Evolutionary conservation across 2,113 vertebrate genomes (phyloP).

Genomic region (Oryzias javanicus): DNA sequence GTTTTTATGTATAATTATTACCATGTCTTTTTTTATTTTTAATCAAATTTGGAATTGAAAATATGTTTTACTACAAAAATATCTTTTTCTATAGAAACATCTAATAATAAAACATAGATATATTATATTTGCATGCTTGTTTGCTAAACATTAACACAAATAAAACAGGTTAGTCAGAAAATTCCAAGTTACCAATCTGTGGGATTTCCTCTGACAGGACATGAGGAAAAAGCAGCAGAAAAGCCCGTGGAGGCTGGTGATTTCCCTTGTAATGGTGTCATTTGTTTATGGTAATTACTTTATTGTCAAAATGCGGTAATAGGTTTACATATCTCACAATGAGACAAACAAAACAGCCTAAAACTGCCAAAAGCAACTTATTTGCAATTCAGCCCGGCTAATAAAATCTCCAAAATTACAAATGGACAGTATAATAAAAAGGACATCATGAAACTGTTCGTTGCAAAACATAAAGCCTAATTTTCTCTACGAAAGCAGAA

Average conservation of each 20-base stretch:
- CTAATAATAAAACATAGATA: too few species aligned
- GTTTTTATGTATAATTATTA: too few species aligned
- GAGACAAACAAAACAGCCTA: conserved; percentile 30
- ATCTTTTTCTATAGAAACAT: too few species aligned
- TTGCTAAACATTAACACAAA: too few species aligned
- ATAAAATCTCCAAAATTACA: conserved; percentile 38
- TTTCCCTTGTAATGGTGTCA: conserved; percentile 39
- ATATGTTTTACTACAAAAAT: too few species aligned
- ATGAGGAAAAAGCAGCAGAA: conserved; percentile 3
- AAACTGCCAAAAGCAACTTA: conserved; percentile 46
- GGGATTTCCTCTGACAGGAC: conserved; percentile 15
- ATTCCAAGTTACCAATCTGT: conserved; percentile 1
- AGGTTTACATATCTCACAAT: conserved; percentile 40
- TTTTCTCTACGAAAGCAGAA: conserved; percentile 55
- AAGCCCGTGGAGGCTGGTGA: conserved; percentile 20
- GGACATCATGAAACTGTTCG: conserved; percentile 49
- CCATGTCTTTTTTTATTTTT: too few species aligned
- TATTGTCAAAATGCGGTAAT: conserved; percentile 45
- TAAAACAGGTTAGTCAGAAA: background rate
- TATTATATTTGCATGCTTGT: too few species aligned
- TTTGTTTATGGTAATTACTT: conserved; percentile 64
- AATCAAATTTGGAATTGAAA: too few species aligned
- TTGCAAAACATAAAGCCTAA: conserved; percentile 50
- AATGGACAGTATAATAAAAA: conserved; percentile 49
- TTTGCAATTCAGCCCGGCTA: conserved; percentile 36